These are phyloP conservation scores for Hemiprocne comata DNA, from an alignment of 2,113 vertebrate genomes.

Conservation along the genomic window DNA sequence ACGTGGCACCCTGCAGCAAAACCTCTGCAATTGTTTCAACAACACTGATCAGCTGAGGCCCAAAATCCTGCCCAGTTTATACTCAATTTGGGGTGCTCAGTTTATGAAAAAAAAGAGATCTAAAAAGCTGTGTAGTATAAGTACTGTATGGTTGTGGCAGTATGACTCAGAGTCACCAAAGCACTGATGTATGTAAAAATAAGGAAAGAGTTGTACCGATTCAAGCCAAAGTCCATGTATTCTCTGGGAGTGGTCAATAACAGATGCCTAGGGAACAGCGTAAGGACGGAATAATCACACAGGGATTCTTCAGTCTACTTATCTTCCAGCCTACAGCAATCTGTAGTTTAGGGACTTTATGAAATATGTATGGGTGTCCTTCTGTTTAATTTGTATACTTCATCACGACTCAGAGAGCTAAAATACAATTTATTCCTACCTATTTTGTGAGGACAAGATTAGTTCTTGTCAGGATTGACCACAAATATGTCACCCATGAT, in stretches of 20 bases:
- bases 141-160: neutral
- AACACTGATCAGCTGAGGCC: neutral
- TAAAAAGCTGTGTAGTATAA: neutral
- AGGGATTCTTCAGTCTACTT: neutral
- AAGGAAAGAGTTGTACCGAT: neutral
- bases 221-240: neutral
- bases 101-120: neutral
- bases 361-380: neutral
- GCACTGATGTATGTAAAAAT: neutral
- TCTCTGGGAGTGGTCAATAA: neutral
- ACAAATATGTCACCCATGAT: neutral
- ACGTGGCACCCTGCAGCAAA: neutral
- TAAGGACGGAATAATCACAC: neutral
- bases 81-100: neutral
- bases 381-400: neutral
- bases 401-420: neutral
- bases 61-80: neutral
- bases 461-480: neutral
- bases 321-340: neutral
- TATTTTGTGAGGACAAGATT: neutral
- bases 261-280: neutral
- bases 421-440: neutral
- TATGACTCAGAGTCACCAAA: neutral
- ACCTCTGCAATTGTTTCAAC: neutral
- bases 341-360: neutral